Evolutionary conservation across 1,140 invertebrate species (phyloP).

Genomic region (Anagrus nilaparvatae): DNA sequence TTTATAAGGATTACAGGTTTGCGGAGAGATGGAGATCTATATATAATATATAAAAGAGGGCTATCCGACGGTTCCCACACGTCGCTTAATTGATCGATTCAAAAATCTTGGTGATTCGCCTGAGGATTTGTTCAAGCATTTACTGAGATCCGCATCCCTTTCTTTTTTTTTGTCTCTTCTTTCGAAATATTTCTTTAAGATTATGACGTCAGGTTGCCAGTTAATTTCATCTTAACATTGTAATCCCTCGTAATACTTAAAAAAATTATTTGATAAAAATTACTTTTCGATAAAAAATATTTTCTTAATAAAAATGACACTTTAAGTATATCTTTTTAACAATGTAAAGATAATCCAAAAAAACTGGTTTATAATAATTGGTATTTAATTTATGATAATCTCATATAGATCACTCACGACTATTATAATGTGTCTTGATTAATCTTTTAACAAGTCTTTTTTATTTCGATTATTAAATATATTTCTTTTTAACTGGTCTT

Average conservation of each 20-base stretch:
- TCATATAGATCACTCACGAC: no score
- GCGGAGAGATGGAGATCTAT: slow-evolving; percentile 40
- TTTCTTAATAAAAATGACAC: no score
- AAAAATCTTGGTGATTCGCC: slow-evolving; percentile 41
- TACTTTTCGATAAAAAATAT: no score
- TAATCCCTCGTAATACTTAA: slow-evolving; percentile 41
- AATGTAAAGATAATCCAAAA: no score
- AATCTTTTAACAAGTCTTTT: no score
- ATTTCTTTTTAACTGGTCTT: no score
- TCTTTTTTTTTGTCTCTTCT: slow-evolving; percentile 11
- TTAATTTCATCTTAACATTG: slow-evolving; percentile 36
- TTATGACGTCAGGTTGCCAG: slow-evolving; percentile 42
- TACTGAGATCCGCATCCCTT: slow-evolving; percentile 14
- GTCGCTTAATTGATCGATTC: slow-evolving; percentile 44
- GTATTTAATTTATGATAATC: no score
- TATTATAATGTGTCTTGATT: no score
- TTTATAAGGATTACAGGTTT: slow-evolving; percentile 42
- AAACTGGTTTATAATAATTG: no score
- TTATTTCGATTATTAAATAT: no score
- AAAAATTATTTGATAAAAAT: no score
- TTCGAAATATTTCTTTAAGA: slow-evolving; percentile 38
- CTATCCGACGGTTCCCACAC: slow-evolving; percentile 40
- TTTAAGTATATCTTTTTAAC: no score
- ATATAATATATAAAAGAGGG: slow-evolving; percentile 18
- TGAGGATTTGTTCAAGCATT: slow-evolving; percentile 25